Percentiles rank a stretch among this genome's conserved stretches.
These are phyloP conservation scores for Trypoxylus dichotomus DNA, from an alignment of 1,140 invertebrate genomes.

Conservation along the genomic window DNA sequence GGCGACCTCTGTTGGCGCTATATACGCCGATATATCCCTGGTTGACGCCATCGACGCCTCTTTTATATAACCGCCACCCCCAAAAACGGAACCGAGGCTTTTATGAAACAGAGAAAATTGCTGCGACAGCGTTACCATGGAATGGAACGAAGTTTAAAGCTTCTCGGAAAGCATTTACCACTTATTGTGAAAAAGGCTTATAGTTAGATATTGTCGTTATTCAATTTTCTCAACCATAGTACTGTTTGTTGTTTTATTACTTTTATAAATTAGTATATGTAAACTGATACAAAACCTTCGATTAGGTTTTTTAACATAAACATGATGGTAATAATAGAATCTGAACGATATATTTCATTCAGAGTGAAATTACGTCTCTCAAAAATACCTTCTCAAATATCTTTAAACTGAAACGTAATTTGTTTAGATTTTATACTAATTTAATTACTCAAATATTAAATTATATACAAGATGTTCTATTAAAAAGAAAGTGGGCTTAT, in stretches of 20 bases:
- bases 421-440: no score
- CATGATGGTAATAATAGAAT: no score
- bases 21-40: neutral
- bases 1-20: slow-evolving; percentile 25
- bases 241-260: neutral
- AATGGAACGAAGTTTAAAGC: neutral
- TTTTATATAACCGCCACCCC: slow-evolving; percentile 15
- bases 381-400: no score
- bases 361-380: no score
- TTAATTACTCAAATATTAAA: no score
- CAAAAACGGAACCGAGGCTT: slow-evolving; percentile 8
- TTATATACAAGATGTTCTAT: no score
- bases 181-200: neutral
- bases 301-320: no score
- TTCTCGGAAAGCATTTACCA: neutral
- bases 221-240: neutral
- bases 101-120: slow-evolving; percentile 15
- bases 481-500: no score
- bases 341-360: no score
- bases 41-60: slow-evolving; percentile 14
- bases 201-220: neutral
- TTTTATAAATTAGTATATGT: no score
- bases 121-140: slow-evolving; percentile 4
- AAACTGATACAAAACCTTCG: no score
- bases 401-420: no score